Evolutionary conservation across 2,888 invertebrate genomes (phyloP), one percentile per base, ranked within the genome.

Genomic region (Camptogramma bilineatum): DNA sequence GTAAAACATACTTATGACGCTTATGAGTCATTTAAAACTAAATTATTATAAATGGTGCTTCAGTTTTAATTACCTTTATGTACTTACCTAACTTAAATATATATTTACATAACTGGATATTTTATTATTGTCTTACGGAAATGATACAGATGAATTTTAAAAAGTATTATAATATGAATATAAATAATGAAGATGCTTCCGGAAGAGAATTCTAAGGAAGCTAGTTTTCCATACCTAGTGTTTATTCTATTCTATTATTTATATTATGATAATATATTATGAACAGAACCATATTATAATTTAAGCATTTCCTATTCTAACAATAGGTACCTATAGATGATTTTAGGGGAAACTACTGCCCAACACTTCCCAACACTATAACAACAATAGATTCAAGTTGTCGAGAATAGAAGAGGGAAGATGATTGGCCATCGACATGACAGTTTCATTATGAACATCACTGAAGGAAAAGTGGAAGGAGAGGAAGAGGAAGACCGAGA

Each of bases 71-170:
- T n/a, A n/a, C n/a, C n/a, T n/a, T n/a, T n/a, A n/a, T n/a, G n/a
- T n/a, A n/a, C n/a, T n/a, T n/a, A n/a, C n/a, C n/a, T 13, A 39
- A 13, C 3, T 4, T 39, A 34, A 34, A 31, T 31, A 31, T 31
- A 3, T 5, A 39, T 53, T 64, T 19, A 48, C 60, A 61, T 61
- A 62, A 39, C 10, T n/a, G 53, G 39, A 39, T 39, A 13, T 44
- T 39, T 13, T 39, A 44, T 44, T 44, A 17, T 31, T 47, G 31
- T 10, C 10, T 52, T 47, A 57, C 52, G 68, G 68, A 65, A 68
- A 52, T 61, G 62, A 16, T 58, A 39, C 18, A 42, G 44, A 62
- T 59, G 52, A 51, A 62, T 62, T 50, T 59, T 51, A 57, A 64
- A 56, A 55, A 31, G 46, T 55, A 42, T 57, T 51, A 17, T 17